Percentiles rank a stretch among this genome's conserved stretches.
phyloP scores from a whole-genome alignment of 2,797 vertebrate species.

The Rhinophrynus dorsalis region DNA sequence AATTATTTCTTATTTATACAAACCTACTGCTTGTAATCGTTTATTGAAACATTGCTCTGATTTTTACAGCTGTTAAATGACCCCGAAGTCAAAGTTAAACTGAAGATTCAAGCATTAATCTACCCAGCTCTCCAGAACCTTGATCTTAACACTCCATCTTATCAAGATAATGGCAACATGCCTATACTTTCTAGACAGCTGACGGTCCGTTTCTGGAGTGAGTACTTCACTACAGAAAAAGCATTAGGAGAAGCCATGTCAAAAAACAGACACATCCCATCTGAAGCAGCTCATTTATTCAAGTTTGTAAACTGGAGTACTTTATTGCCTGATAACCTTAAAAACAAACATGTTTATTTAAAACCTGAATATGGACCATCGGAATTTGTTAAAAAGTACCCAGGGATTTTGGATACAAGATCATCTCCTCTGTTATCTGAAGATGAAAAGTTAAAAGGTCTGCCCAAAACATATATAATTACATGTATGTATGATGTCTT shows the following conservation, averaged over 20 bases:
- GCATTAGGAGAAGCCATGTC: constrained; percentile 74
- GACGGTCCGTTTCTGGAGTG: constrained; percentile 79
- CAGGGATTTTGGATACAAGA: constrained; percentile 65
- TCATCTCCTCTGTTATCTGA: constrained; percentile 75
- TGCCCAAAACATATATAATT: constrained; percentile 79
- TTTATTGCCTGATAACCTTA: constrained; percentile 74
- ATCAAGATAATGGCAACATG: constrained; percentile 77
- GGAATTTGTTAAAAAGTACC: neutral
- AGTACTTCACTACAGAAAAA: constrained; percentile 76
- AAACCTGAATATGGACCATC: constrained; percentile 41
- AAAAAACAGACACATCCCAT: constrained; percentile 74
- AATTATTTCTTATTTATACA: neutral
- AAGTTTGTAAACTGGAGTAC: constrained; percentile 84
- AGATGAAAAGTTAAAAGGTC: constrained; percentile 63
- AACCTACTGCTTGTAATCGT: neutral
- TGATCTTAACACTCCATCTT: constrained; percentile 82
- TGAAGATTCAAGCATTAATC: constrained; percentile 81
- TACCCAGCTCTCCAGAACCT: constrained; percentile 83
- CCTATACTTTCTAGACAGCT: constrained; percentile 69
- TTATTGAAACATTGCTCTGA: neutral
- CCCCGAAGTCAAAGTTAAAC: constrained; percentile 66
- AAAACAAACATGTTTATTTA: constrained; percentile 65
- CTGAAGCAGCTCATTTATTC: constrained; percentile 68
- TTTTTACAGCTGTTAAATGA: constrained; percentile 75
- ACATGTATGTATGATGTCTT: constrained; percentile 87